phyloP scores from a whole-genome alignment of 1,140 invertebrate genomes.

The Cydia strobilella region DNA sequence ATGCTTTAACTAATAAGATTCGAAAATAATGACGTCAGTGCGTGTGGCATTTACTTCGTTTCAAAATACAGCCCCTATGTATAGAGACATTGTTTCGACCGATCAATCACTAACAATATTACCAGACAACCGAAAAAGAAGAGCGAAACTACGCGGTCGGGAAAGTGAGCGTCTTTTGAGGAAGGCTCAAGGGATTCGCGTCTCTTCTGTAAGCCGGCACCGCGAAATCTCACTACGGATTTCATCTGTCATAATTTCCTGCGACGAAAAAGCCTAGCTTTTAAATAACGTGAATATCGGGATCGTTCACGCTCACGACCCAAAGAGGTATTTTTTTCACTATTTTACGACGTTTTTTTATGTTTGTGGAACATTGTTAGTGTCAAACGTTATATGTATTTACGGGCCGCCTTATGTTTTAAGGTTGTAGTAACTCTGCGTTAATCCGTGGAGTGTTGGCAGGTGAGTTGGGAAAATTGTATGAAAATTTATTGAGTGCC shows the following conservation, averaged over 20 bases:
- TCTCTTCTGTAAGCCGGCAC: constrained; percentile 55
- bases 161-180: constrained; percentile 36
- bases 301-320: constrained; percentile 21
- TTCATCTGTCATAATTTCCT: constrained; percentile 74
- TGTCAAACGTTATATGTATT: constrained; percentile 44
- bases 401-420: constrained; percentile 45
- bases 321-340: constrained; percentile 38
- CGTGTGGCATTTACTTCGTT: background rate
- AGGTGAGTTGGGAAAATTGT: constrained; percentile 27
- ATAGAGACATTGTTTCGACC: constrained; percentile 11
- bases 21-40: background rate
- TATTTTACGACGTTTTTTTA: constrained; percentile 50
- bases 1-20: background rate
- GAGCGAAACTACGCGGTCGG: constrained; percentile 40
- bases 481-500: constrained; percentile 11
- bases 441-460: constrained; percentile 32
- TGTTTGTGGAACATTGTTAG: constrained; percentile 36
- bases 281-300: constrained; percentile 48
- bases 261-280: constrained; percentile 56
- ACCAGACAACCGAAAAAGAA: constrained; percentile 32
- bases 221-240: constrained; percentile 66
- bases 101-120: constrained; percentile 31
- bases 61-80: background rate
- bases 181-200: constrained; percentile 65
- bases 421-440: constrained; percentile 36